These are phyloP conservation scores for Zaprionus tsacasi DNA, from an alignment of 1,140 invertebrate genomes.

Conservation along the genomic window DNA sequence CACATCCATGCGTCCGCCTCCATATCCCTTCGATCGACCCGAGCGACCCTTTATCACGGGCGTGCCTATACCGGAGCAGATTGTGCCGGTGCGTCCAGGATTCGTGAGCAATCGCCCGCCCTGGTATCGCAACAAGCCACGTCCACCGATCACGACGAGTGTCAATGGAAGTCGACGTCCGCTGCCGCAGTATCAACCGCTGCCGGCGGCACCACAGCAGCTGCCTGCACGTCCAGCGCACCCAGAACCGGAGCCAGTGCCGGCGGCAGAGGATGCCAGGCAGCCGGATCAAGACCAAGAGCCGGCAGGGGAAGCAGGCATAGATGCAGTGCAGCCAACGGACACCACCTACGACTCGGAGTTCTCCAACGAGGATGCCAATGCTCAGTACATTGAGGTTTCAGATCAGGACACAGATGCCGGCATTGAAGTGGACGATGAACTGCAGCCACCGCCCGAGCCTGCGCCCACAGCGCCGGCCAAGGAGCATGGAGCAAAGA, in stretches of 20 bases:
- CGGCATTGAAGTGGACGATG: slow-evolving; percentile 59
- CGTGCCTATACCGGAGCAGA: slow-evolving; percentile 90
- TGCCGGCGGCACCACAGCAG: slow-evolving; percentile 77
- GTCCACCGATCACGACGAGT: slow-evolving; percentile 80
- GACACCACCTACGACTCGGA: slow-evolving; percentile 80
- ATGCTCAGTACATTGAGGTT: slow-evolving; percentile 79
- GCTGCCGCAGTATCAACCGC: slow-evolving; percentile 86
- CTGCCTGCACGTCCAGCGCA: slow-evolving; percentile 19
- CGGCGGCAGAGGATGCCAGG: slow-evolving; percentile 25
- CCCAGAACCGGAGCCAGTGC: slow-evolving; percentile 57
- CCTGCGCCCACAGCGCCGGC: slow-evolving; percentile 18
- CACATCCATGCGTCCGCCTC: slow-evolving; percentile 83
- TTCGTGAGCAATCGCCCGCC: slow-evolving; percentile 86
- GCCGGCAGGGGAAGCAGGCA: slow-evolving; percentile 22
- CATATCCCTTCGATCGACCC: slow-evolving; percentile 89
- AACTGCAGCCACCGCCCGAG: slow-evolving; percentile 44
- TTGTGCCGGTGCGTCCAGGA: slow-evolving; percentile 86
- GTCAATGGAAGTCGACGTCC: slow-evolving; percentile 83
- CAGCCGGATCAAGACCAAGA: slow-evolving; percentile 32
- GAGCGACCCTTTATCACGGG: slow-evolving; percentile 87
- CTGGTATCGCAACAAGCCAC: slow-evolving; percentile 86
- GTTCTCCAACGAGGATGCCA: slow-evolving; percentile 76
- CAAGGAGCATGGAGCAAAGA: slow-evolving; percentile 47
- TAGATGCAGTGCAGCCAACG: slow-evolving; percentile 65
- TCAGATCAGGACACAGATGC: slow-evolving; percentile 73